Evolutionary conservation across 2,888 invertebrate species (phyloP).

Genomic region (Serripes groenlandicus): DNA sequence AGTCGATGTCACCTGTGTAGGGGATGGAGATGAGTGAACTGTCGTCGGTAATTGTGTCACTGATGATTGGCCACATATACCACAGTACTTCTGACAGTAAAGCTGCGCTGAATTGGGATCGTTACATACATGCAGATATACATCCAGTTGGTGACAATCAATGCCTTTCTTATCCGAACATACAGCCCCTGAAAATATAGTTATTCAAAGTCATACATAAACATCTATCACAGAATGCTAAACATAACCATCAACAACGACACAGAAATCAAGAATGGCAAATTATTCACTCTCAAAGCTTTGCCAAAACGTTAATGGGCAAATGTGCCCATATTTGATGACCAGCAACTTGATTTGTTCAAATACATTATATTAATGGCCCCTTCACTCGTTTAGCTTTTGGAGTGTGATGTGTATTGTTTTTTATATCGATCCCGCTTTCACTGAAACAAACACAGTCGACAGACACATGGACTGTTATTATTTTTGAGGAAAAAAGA

Average conservation of each 20-base stretch:
- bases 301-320: no score
- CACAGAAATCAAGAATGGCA: neutral
- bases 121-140: slow-evolving; percentile 42
- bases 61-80: slow-evolving; percentile 33
- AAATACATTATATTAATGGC: no score
- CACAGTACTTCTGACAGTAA: slow-evolving; percentile 56
- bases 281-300: no score
- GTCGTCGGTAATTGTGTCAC: neutral
- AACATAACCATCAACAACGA: neutral
- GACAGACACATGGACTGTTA: no score
- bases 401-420: no score
- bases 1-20: neutral
- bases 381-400: no score
- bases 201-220: no score
- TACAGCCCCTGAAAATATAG: neutral
- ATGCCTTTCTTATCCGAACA: slow-evolving; percentile 42
- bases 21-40: neutral
- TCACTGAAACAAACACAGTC: no score
- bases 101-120: slow-evolving; percentile 31
- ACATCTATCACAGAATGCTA: neutral
- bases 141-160: slow-evolving; percentile 58
- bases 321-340: no score
- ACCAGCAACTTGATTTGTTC: no score
- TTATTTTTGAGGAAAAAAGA: no score
- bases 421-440: no score